phyloP scores from a whole-genome alignment of 2,113 vertebrate species.

The Alexandromys fortis region DNA sequence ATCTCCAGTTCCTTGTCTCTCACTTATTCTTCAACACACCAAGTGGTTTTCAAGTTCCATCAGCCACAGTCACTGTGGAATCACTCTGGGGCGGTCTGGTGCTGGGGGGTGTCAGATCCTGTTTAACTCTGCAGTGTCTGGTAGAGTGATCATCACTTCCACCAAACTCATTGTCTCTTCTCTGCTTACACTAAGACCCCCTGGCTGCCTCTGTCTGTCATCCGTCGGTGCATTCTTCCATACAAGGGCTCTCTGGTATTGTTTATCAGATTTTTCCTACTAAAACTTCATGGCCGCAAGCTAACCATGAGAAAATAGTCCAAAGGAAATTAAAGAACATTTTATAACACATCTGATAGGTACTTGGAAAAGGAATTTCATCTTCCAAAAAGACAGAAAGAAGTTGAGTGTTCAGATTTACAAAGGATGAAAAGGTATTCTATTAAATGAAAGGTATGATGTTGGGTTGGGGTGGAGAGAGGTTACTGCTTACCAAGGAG shows the following conservation, averaged over 20 bases:
- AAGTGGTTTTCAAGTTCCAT: background rate
- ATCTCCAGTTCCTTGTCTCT: background rate
- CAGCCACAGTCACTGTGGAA: background rate
- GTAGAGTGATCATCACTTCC: background rate
- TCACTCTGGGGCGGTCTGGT: no score
- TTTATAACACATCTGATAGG: background rate
- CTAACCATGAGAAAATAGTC: background rate
- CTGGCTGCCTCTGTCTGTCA: background rate
- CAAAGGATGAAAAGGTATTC: background rate
- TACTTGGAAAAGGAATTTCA: slow-evolving; percentile 4
- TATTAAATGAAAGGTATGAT: background rate
- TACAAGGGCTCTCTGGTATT: background rate
- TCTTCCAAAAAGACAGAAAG: slow-evolving; percentile 16
- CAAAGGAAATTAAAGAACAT: background rate
- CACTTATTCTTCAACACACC: background rate
- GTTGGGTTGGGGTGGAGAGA: background rate
- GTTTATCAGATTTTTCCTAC: background rate
- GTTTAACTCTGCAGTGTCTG: background rate
- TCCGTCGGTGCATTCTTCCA: background rate
- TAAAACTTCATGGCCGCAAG: background rate
- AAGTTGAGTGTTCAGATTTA: background rate
- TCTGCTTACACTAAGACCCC: background rate
- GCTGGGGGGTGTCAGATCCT: background rate
- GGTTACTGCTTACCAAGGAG: background rate
- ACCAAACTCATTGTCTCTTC: background rate